These are phyloP conservation scores for Lepus europaeus DNA, from an alignment of 2,113 vertebrate genomes.

Conservation along the genomic window DNA sequence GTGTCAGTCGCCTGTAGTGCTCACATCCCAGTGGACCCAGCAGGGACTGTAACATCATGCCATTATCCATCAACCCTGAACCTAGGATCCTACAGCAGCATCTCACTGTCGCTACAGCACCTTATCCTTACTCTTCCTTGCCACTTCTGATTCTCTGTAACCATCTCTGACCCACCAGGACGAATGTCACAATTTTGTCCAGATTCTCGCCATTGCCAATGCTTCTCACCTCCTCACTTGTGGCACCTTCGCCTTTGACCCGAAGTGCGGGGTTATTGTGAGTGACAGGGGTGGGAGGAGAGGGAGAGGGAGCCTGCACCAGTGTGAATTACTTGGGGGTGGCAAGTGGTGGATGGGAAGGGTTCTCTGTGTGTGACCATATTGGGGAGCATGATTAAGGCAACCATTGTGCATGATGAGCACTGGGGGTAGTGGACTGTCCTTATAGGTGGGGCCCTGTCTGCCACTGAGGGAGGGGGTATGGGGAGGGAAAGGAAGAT, in stretches of 20 bases:
- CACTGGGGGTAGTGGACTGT: background rate
- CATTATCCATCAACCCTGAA: slow-evolving; percentile 13
- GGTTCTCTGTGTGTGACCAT: slow-evolving; percentile 25
- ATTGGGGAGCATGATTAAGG: slow-evolving; percentile 13
- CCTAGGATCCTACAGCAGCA: slow-evolving; percentile 35
- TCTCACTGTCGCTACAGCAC: slow-evolving; percentile 29
- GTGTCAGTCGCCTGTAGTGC: background rate
- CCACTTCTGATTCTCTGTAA: slow-evolving; percentile 77
- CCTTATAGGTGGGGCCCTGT: background rate
- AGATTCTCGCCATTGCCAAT: slow-evolving; percentile 90
- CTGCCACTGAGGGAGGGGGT: background rate
- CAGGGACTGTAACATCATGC: background rate
- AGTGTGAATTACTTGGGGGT: slow-evolving; percentile 31
- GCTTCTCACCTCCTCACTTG: slow-evolving; percentile 91
- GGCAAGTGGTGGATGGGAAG: slow-evolving; percentile 54
- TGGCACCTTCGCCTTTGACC: slow-evolving; percentile 94
- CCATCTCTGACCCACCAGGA: slow-evolving; percentile 85
- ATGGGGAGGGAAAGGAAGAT: background rate
- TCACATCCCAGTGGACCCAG: background rate
- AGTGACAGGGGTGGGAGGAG: slow-evolving; percentile 80
- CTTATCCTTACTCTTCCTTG: slow-evolving; percentile 35
- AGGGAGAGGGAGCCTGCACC: slow-evolving; percentile 57
- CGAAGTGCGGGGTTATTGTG: slow-evolving; percentile 93
- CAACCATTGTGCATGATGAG: slow-evolving; percentile 11
- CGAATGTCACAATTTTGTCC: slow-evolving; percentile 94